A percentile compares a stretch with the other conserved stretches of the same genome.
phyloP scores from a whole-genome alignment of 2,797 vertebrate genomes.

The Enteromius viviparus region DNA sequence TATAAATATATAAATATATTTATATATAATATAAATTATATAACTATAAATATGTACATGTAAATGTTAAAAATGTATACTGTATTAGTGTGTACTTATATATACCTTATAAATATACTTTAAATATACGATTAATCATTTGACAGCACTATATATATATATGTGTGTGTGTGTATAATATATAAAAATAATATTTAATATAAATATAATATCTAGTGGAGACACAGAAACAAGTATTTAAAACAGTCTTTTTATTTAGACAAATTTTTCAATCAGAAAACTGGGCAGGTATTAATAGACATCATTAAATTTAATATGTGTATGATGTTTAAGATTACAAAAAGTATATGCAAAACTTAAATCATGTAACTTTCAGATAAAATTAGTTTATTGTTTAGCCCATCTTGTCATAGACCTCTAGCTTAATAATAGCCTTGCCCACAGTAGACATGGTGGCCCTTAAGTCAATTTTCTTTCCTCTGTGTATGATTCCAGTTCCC shows the following conservation, averaged over 20 bases:
- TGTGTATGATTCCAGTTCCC: slow-evolving; percentile 62
- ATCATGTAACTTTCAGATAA: not conserved
- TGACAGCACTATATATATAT: too few species aligned
- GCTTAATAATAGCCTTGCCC: slow-evolving; percentile 74
- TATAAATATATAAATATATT: too few species aligned
- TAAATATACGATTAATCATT: too few species aligned
- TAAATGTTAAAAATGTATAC: too few species aligned
- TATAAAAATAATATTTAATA: too few species aligned
- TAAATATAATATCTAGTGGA: not conserved
- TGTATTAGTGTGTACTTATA: too few species aligned
- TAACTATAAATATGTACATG: too few species aligned
- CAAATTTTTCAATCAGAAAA: not conserved
- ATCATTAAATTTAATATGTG: not conserved
- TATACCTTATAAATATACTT: too few species aligned
- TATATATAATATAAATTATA: too few species aligned
- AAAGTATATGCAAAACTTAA: not conserved
- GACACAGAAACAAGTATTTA: not conserved
- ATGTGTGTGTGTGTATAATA: too few species aligned
- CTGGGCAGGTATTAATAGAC: not conserved
- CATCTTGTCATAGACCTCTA: slow-evolving; percentile 73
- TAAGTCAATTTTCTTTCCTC: slow-evolving; percentile 56
- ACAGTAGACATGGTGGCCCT: slow-evolving; percentile 73
- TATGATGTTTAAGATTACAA: not conserved
- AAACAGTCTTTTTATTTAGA: slow-evolving; percentile 1
- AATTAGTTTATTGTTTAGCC: slow-evolving; percentile 29